Base-by-base conservation (phyloP, 2,888 invertebrate species). In the Pardosa pseudoannulata region DNA sequence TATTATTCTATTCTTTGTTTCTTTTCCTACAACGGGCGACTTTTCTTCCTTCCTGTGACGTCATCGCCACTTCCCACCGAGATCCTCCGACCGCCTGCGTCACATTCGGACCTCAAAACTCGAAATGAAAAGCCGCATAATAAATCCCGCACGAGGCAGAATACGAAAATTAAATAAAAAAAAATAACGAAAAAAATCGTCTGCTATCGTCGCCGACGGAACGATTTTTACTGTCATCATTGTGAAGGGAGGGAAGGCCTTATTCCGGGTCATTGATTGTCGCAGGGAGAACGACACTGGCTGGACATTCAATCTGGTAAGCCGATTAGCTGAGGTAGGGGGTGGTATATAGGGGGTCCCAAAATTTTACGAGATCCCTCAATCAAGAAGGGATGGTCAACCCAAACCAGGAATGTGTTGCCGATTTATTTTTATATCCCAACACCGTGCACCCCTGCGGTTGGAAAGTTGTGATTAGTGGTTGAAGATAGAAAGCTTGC, bases 291-390 rank as follows among this genome's bases (percentile, higher is more conserved):
- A 50, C 50, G n/a, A 19, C 9, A 39, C 39, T 19, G 50, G 3
- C 50, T 19, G 50, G 50, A 50, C 50, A 50, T 50, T 19, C 50
- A 50, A 50, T 50, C 50, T 19, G 7, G 50, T 50, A 50, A 50
- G 50, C 50, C 50, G 50, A 50, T 50, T 50, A 50, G 16, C n/a
- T n/a, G n/a, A n/a, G n/a, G n/a, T n/a, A n/a, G n/a, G n/a, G n/a
- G n/a, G 9, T 36, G 36, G 36, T 5, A 36, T 36, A 36, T 5
- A 36, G 36, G 39, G 13, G 39, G 13, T 9, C 39, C 13, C 9
- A 36, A 36, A 9, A 36, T 36, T 9, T 7, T 36, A 36, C 9
- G 36, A 9, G 9, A 36, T 36, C 9, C 9, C 13, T 9, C 39
- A 13, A 39, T n/a, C n/a, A n/a, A 36, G 36, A 9, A 36, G 36